Evolutionary conservation across 2,888 invertebrate genomes (phyloP).

Genomic region (Himalopsyche tibetana): DNA sequence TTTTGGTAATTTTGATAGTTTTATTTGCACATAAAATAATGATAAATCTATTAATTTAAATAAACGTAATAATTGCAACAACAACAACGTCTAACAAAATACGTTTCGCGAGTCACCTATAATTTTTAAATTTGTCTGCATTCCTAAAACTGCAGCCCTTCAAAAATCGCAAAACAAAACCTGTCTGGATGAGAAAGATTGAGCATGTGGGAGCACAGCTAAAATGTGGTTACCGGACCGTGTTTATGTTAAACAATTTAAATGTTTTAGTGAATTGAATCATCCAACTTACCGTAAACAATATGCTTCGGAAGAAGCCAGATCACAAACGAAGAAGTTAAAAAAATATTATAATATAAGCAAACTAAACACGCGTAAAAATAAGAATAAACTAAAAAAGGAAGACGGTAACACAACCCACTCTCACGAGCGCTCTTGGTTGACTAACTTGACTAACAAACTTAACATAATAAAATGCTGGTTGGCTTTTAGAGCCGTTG

Average conservation of each 20-base stretch:
- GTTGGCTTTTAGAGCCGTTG: background rate
- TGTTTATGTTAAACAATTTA: background rate
- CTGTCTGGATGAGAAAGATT: background rate
- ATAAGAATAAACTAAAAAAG: constrained; percentile 16
- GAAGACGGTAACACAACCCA: background rate
- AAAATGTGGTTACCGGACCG: background rate
- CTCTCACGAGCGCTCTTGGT: background rate
- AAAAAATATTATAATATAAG: background rate
- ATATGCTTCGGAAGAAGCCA: constrained; percentile 32
- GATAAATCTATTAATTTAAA: background rate
- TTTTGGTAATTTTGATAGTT: background rate
- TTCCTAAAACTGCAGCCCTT: background rate
- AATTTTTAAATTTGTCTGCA: background rate
- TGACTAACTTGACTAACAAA: constrained; percentile 10
- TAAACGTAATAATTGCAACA: background rate
- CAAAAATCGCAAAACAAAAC: constrained; percentile 9
- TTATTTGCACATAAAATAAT: background rate
- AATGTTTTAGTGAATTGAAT: background rate
- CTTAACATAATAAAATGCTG: too few relatives aligned
- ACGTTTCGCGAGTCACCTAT: background rate
- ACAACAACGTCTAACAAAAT: background rate
- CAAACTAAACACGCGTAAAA: constrained; percentile 28
- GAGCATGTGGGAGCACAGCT: background rate
- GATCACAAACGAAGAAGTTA: background rate
- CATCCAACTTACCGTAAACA: constrained; percentile 12